Evolutionary conservation across 2,888 invertebrate species (phyloP).

Genomic region (Philopedon plagiatum): DNA sequence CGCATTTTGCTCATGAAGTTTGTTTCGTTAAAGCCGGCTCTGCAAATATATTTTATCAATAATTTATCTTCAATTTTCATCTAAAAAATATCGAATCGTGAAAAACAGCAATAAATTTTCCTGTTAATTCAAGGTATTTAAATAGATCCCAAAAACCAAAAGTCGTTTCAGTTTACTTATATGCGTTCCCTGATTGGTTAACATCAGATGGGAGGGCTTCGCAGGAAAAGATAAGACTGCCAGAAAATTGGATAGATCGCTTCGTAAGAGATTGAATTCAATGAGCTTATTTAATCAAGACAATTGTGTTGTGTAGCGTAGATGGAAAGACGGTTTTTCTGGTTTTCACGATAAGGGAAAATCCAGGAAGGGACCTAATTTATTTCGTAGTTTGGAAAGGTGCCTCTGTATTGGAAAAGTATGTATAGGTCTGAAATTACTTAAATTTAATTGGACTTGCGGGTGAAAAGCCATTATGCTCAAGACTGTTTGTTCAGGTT

Average conservation of each 20-base stretch:
- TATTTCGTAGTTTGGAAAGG: no score
- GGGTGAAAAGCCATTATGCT: no score
- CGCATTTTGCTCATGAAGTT: no score
- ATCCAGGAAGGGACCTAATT: neutral
- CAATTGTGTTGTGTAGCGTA: slow-evolving; percentile 56
- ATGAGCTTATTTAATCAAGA: slow-evolving; percentile 67
- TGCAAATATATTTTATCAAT: no score
- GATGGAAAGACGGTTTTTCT: slow-evolving; percentile 32
- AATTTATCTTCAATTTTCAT: no score
- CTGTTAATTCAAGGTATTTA: slow-evolving; percentile 31
- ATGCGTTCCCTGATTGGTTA: slow-evolving; percentile 61
- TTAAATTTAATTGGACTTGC: no score
- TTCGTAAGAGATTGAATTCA: slow-evolving; percentile 67
- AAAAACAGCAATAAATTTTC: neutral
- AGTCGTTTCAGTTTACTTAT: slow-evolving; percentile 32
- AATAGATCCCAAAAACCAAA: slow-evolving; percentile 23
- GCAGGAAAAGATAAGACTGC: slow-evolving; percentile 66
- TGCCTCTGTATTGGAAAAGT: no score
- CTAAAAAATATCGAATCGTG: neutral
- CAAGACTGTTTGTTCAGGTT: no score
- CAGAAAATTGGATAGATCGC: slow-evolving; percentile 68
- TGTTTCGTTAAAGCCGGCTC: no score
- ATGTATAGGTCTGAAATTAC: no score
- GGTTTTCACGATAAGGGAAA: slow-evolving; percentile 3
- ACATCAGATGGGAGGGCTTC: slow-evolving; percentile 64